A percentile compares a stretch with the other conserved stretches of the same genome.
These are phyloP conservation scores for Aradophagus sp. DNA, from an alignment of 1,140 invertebrate genomes.

Conservation along the genomic window DNA sequence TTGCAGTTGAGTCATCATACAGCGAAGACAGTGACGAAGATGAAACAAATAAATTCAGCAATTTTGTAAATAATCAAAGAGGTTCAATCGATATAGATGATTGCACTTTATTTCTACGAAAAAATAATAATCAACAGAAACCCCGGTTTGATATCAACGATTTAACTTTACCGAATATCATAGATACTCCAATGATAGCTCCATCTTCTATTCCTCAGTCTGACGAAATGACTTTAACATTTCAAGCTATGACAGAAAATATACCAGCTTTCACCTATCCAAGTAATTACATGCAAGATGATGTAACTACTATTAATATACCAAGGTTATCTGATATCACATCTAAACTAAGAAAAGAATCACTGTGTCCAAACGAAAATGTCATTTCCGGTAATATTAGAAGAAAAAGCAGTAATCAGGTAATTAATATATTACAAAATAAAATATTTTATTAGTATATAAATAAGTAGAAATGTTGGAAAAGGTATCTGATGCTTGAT, in stretches of 20 bases:
- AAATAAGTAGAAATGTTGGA: too few relatives aligned
- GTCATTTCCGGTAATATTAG: too few relatives aligned
- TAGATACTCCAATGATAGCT: constrained; percentile 5
- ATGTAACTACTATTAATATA: constrained; percentile 6
- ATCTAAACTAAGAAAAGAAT: constrained; percentile 14
- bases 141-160: constrained; percentile 6
- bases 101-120: constrained; percentile 17
- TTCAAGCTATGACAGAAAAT: constrained; percentile 20
- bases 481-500: too few relatives aligned
- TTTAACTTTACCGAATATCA: constrained; percentile 9
- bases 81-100: constrained; percentile 23
- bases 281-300: constrained; percentile 16
- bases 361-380: background rate
- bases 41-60: constrained; percentile 10
- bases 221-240: constrained; percentile 24
- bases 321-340: constrained; percentile 33
- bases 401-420: constrained; percentile 19
- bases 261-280: constrained; percentile 13
- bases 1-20: background rate
- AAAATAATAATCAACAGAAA: constrained; percentile 12
- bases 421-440: constrained; percentile 1
- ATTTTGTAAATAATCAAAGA: constrained; percentile 19
- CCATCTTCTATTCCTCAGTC: background rate
- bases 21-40: constrained; percentile 20
- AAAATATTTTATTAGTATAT: background rate